Base-by-base conservation (phyloP, 2,113 vertebrate species). In the Onychostruthus taczanowskii region DNA sequence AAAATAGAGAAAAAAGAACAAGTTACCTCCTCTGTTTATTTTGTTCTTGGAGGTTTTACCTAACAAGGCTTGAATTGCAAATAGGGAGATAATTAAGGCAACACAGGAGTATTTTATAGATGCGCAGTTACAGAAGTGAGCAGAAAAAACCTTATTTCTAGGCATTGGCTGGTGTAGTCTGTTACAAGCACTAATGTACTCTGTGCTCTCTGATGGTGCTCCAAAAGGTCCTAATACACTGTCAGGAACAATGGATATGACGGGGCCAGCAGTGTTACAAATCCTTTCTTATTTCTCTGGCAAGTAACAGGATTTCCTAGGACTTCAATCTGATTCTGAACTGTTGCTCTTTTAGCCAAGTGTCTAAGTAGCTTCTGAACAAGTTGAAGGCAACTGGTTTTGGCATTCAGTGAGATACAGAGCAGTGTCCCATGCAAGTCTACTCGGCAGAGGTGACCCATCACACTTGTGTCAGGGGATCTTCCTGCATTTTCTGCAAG, bases 171-270 rank as follows among this genome's bases (percentile, higher is more conserved):
- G 72, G 68, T 0, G 0, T 33, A 39, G 47, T 10, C 43, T 90
- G 8, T 49, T 90, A 74, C 27, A 88, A 83, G 59, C 59, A 74
- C 82, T 84, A 86, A 59, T 1, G 0, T 73, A 56, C 35, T 59
- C 55, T 55, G 23, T 86, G 33, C 30, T 91, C 72, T 96, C 85
- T 90, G 87, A 93, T 86, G 77, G 24, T 61, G 24, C 80, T 97
- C 77, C 86, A 91, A 75, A 94, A 89, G 28, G 56, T 84, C 76
- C 35, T 89, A 84, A 78, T 41, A 72, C 39, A 63, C 64, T 6
- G 53, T 81, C 73, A 92, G 86, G 35, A 94, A 46, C 77, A 93
- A 81, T 59, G 73, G 76, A 92, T 28, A 78, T 80, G 68, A 49
- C 31, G 72, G 87, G 76, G 61, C 84, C 76, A 84, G 61, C 61